A percentile compares a stretch with the other conserved stretches of the same genome.
phyloP scores from a whole-genome alignment of 2,113 vertebrate genomes.

The Copsychus sechellarum region DNA sequence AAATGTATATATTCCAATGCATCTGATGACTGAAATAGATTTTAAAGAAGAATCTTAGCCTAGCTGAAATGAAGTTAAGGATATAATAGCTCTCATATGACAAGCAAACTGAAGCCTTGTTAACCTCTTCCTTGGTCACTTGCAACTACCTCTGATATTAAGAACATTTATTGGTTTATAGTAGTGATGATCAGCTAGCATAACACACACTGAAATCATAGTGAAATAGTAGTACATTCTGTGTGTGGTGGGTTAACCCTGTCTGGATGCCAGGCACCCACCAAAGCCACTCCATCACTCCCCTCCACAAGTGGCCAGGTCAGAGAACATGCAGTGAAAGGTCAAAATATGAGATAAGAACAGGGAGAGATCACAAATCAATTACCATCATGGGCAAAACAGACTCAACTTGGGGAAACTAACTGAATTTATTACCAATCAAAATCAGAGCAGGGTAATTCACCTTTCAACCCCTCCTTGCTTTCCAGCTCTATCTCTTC shows the following conservation, averaged over 20 bases:
- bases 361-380: background rate
- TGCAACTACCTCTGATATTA: background rate
- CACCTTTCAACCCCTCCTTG: background rate
- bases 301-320: background rate
- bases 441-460: background rate
- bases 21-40: background rate
- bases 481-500: background rate
- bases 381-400: background rate
- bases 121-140: background rate
- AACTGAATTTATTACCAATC: background rate
- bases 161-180: background rate
- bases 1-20: background rate
- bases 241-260: background rate
- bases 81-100: background rate
- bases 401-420: background rate
- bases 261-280: background rate
- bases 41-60: background rate
- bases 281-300: background rate
- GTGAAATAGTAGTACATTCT: background rate
- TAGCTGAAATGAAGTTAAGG: background rate
- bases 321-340: background rate
- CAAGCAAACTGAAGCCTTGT: background rate
- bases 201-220: background rate
- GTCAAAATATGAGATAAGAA: background rate
- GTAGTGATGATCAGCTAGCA: background rate